These are phyloP conservation scores for Sisyra terminalis DNA, from an alignment of 2,888 invertebrate species.

Conservation along the genomic window DNA sequence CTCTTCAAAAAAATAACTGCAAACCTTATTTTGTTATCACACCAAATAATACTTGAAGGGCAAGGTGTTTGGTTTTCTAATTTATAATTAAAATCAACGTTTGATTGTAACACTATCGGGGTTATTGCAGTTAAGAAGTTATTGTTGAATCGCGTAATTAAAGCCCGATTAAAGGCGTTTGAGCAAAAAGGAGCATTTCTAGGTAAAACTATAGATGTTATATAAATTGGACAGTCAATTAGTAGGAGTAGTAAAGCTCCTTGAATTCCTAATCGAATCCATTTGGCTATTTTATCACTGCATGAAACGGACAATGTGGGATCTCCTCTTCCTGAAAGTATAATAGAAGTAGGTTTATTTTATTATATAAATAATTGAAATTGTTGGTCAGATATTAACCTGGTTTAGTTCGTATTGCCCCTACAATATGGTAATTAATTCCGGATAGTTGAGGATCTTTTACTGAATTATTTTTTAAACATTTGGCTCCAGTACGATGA, in stretches of 20 bases:
- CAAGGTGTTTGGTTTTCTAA: slow-evolving; percentile 29
- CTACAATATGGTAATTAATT: slow-evolving; percentile 45
- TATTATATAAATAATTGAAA: not conserved
- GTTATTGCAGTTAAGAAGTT: slow-evolving; percentile 10
- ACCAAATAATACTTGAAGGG: slow-evolving; percentile 45
- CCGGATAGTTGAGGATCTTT: slow-evolving; percentile 44
- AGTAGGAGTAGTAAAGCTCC: slow-evolving; percentile 61
- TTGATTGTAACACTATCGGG: slow-evolving; percentile 22
- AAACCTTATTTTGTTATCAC: slow-evolving; percentile 26
- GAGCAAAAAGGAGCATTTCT: slow-evolving; percentile 43
- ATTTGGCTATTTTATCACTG: slow-evolving; percentile 84
- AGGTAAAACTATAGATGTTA: slow-evolving; percentile 55
- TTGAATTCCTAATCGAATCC: slow-evolving; percentile 75
- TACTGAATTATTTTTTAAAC: slow-evolving; percentile 33
- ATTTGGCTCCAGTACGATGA: slow-evolving; percentile 83
- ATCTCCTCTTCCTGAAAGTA: slow-evolving; percentile 52
- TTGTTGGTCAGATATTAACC: slow-evolving; percentile 29
- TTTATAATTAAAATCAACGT: slow-evolving; percentile 26
- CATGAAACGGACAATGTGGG: slow-evolving; percentile 81
- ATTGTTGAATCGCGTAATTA: slow-evolving; percentile 24
- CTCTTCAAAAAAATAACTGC: slow-evolving; percentile 18
- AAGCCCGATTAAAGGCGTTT: slow-evolving; percentile 30
- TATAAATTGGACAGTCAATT: slow-evolving; percentile 46
- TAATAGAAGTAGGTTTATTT: no score
- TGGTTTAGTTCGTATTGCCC: slow-evolving; percentile 71